Evolutionary conservation across 2,797 vertebrate genomes (phyloP).

Genomic region (Schizothorax lantsangensis): DNA sequence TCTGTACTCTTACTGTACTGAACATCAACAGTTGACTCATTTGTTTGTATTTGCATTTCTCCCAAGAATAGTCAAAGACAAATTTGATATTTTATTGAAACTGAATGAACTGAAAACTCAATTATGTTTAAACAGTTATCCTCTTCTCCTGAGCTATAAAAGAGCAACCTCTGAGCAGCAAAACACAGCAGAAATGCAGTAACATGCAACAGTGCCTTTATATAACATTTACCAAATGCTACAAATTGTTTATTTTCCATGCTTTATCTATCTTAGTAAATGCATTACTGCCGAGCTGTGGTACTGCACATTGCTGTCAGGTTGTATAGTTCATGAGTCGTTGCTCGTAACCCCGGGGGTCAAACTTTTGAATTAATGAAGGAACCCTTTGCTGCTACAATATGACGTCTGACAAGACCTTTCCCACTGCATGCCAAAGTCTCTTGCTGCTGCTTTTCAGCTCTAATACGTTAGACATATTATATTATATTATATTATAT

Average conservation of each 20-base stretch:
- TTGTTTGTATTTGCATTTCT: background rate
- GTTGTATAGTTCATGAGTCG: constrained; percentile 40
- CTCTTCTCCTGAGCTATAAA: constrained; percentile 6
- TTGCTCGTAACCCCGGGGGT: constrained; percentile 31
- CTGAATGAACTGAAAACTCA: background rate
- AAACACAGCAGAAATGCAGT: background rate
- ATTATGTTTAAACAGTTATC: background rate
- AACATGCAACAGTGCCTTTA: background rate
- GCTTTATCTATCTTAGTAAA: constrained; percentile 8
- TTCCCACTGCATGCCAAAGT: constrained; percentile 28
- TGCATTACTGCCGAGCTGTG: constrained; percentile 21
- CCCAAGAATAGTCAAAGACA: background rate
- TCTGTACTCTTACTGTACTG: background rate
- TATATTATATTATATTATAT: background rate
- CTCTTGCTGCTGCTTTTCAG: background rate
- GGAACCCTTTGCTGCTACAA: constrained; percentile 31
- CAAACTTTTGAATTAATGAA: constrained; percentile 52
- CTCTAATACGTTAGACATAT: background rate
- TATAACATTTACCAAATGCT: background rate
- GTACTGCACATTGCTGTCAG: constrained; percentile 18
- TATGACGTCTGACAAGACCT: constrained; percentile 38
- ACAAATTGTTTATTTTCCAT: background rate
- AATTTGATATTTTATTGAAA: background rate
- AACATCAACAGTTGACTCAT: background rate
- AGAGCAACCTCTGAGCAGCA: background rate